phyloP scores from a whole-genome alignment of 37 sponge, comb jelly and placozoan genomes.

The Agelas oroides region DNA sequence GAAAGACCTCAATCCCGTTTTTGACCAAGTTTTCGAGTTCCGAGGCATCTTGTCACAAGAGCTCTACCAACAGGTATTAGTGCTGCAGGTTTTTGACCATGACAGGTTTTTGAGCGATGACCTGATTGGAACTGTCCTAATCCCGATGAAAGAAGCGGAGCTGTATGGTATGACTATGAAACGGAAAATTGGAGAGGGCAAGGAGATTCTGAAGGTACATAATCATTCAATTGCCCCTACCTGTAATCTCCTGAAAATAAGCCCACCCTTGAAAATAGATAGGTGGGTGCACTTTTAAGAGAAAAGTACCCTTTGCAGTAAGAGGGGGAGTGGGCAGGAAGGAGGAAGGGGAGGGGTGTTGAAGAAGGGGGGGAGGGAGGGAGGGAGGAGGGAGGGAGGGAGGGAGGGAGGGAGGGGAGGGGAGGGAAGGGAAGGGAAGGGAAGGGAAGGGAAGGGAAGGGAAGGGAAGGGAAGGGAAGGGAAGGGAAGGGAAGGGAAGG shows the following conservation, averaged over 20 bases:
- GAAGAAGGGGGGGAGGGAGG: too few species aligned
- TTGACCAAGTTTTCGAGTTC: constrained; percentile 74
- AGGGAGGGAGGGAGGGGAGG: background rate
- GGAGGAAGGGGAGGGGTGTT: background rate
- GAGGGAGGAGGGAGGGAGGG: background rate
- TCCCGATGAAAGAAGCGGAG: constrained; percentile 46
- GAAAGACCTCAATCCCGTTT: constrained; percentile 14
- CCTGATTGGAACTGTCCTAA: constrained; percentile 25
- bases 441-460: background rate
- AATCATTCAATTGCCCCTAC: too few species aligned
- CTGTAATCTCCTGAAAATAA: too few species aligned
- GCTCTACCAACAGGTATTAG: constrained; percentile 31
- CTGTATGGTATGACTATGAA: constrained; percentile 39
- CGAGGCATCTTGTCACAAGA: constrained; percentile 30
- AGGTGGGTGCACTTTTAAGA: too few species aligned
- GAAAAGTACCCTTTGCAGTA: too few species aligned
- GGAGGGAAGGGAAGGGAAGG: background rate
- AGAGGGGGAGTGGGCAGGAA: too few species aligned
- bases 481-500: background rate
- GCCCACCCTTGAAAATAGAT: too few species aligned
- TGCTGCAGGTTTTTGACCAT: constrained; percentile 12
- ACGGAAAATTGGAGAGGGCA: background rate
- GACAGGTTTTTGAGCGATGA: constrained; percentile 26
- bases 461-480: background rate
- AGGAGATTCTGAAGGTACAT: background rate